Evolutionary conservation across 2,113 vertebrate species (phyloP).

Genomic region (Lutjanus erythropterus): DNA sequence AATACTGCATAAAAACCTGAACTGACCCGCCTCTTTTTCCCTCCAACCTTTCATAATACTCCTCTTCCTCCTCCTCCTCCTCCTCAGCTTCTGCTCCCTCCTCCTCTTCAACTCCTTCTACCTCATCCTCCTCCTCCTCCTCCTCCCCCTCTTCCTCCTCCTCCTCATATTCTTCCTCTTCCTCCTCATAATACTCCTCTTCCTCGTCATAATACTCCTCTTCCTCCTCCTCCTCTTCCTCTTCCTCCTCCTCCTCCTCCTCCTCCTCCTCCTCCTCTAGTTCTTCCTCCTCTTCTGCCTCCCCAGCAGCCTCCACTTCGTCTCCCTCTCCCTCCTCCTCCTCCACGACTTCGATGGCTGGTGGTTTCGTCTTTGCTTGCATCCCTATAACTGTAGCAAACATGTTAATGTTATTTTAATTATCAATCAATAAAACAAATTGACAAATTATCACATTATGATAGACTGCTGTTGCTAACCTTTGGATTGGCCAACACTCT

Average conservation of each 20-base stretch:
- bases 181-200: neutral
- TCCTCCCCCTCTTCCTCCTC: slow-evolving; percentile 8
- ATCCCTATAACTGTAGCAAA: slow-evolving; percentile 74
- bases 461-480: too few relatives aligned
- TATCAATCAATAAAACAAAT: neutral
- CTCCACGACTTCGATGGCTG: slow-evolving; percentile 63
- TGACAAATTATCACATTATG: too few relatives aligned
- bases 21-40: too few relatives aligned
- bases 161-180: too few relatives aligned
- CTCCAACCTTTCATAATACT: too few relatives aligned
- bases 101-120: slow-evolving; percentile 6
- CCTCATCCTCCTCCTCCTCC: neutral
- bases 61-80: slow-evolving; percentile 1
- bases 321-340: slow-evolving; percentile 40
- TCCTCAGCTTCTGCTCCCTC: neutral
- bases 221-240: slow-evolving; percentile 22
- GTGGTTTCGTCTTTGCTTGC: slow-evolving; percentile 58
- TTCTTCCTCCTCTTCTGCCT: slow-evolving; percentile 50
- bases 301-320: slow-evolving; percentile 8
- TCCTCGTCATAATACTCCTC: slow-evolving; percentile 6
- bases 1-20: too few relatives aligned
- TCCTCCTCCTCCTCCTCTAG: neutral
- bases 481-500: too few relatives aligned
- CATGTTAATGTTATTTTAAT: neutral
- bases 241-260: slow-evolving; percentile 45